A percentile compares a stretch with the other conserved stretches of the same genome.
Conservation (phyloP, 2,888 invertebrate genomes). For the Aromia moschata region DNA sequence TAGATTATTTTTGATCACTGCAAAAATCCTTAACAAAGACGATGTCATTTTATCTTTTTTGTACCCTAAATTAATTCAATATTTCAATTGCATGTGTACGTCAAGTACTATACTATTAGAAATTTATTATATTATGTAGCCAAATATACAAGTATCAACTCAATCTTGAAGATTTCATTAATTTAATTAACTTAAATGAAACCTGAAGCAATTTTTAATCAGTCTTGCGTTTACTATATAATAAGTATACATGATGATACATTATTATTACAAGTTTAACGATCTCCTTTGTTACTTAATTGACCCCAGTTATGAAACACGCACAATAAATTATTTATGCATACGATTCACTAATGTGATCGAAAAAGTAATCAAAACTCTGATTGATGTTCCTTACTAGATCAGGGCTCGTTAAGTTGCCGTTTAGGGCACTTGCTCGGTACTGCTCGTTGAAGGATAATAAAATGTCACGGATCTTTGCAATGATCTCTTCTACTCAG, state of each 20-base stretch:
- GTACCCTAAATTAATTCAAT: conserved; percentile 28
- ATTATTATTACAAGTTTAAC: conserved; percentile 39
- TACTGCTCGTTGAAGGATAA: conserved; percentile 78
- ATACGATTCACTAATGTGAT: conserved; percentile 73
- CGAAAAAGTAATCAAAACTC: conserved; percentile 71
- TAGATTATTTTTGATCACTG: conserved; percentile 57
- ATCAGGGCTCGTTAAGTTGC: conserved; percentile 61
- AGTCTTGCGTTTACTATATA: conserved; percentile 48
- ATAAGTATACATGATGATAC: conserved; percentile 48
- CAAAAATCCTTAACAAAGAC: conserved; percentile 54
- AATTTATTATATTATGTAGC: conserved; percentile 1
- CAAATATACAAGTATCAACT: neutral
- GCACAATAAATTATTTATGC: conserved; percentile 64
- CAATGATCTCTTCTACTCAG: conserved; percentile 89
- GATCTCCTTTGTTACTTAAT: conserved; percentile 42
- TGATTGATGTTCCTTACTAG: conserved; percentile 60
- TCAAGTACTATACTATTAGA: no score
- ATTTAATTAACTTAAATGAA: conserved; percentile 5
- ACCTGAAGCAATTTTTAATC: conserved; percentile 42
- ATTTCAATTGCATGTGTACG: no score
- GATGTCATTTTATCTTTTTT: conserved; percentile 15
- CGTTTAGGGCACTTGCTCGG: conserved; percentile 63
- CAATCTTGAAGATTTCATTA: neutral
- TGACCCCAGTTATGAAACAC: conserved; percentile 39
- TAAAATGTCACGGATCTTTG: conserved; percentile 82